Percentiles rank a stretch among this genome's conserved stretches.
Evolutionary conservation across 2,113 vertebrate species (phyloP).

Genomic region (Embiotoca jacksoni): DNA sequence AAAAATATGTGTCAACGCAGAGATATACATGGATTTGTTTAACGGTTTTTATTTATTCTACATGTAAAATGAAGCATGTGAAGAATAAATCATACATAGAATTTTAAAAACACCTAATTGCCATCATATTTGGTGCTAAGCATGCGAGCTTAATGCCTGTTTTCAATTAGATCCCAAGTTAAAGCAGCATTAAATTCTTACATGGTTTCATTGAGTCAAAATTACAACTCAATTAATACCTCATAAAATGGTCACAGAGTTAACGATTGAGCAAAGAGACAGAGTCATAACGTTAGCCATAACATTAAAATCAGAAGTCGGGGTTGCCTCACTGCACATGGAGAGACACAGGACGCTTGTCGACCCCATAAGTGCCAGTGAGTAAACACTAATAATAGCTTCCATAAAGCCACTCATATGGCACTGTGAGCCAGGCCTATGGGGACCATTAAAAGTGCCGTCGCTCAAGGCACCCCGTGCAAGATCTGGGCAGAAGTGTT

Average conservation of each 20-base stretch:
- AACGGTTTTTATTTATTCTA: conserved; percentile 4
- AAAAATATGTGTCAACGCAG: neutral
- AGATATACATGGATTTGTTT: neutral
- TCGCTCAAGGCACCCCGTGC: conserved; percentile 62
- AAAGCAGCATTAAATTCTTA: conserved; percentile 78
- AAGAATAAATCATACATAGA: conserved; percentile 14
- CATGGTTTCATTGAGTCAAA: conserved; percentile 82
- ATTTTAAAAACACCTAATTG: conserved; percentile 24
- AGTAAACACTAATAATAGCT: conserved; percentile 84
- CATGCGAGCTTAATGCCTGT: conserved; percentile 64
- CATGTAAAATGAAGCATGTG: neutral
- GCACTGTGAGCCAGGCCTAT: conserved; percentile 70
- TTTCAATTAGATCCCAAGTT: conserved; percentile 82
- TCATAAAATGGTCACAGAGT: conserved; percentile 82
- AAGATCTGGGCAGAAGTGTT: conserved; percentile 64
- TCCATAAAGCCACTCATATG: conserved; percentile 79
- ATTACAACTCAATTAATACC: conserved; percentile 86
- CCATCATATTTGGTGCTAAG: conserved; percentile 41
- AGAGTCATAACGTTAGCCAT: conserved; percentile 78
- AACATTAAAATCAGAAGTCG: conserved; percentile 78
- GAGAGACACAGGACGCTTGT: conserved; percentile 64
- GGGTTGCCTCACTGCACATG: conserved; percentile 74
- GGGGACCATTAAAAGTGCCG: conserved; percentile 76
- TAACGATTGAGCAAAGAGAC: conserved; percentile 81
- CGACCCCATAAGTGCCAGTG: conserved; percentile 76